These are phyloP conservation scores for Panopea generosa DNA, from an alignment of 2,888 invertebrate species.

Conservation along the genomic window DNA sequence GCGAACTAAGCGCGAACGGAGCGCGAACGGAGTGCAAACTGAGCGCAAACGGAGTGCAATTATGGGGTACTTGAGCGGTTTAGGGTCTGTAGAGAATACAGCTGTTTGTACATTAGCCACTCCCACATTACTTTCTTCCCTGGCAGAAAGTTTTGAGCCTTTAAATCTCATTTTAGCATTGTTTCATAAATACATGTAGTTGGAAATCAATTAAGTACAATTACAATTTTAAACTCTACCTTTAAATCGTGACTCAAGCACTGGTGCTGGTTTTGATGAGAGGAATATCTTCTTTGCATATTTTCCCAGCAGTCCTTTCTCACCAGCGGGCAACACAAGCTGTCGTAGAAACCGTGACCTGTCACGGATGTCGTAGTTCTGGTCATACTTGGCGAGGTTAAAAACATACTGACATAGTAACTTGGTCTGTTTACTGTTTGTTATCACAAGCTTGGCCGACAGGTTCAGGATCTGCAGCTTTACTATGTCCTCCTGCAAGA, in stretches of 20 bases:
- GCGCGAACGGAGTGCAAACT: no score
- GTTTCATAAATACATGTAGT: no score
- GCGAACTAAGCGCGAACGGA: no score
- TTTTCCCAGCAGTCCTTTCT: slow-evolving; percentile 87
- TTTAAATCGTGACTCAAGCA: slow-evolving; percentile 90
- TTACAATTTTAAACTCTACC: slow-evolving; percentile 78
- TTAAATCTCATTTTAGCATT: no score
- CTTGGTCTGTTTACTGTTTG: slow-evolving; percentile 93
- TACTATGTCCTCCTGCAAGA: slow-evolving; percentile 94
- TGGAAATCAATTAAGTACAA: no score
- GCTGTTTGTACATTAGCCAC: no score
- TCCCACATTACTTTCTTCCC: no score
- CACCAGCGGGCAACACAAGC: slow-evolving; percentile 89
- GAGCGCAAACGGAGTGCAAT: no score
- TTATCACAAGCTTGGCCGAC: slow-evolving; percentile 96
- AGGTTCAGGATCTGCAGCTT: slow-evolving; percentile 98
- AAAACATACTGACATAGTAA: slow-evolving; percentile 97
- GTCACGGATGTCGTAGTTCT: slow-evolving; percentile 98
- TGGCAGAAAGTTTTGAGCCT: no score
- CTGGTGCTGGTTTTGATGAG: slow-evolving; percentile 96
- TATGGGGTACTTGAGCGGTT: no score
- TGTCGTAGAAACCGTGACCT: slow-evolving; percentile 95
- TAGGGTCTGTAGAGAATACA: no score
- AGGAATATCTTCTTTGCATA: slow-evolving; percentile 94
- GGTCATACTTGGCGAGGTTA: slow-evolving; percentile 97